These are phyloP conservation scores for Cenopis cana DNA, from an alignment of 2,888 invertebrate species.

Conservation along the genomic window DNA sequence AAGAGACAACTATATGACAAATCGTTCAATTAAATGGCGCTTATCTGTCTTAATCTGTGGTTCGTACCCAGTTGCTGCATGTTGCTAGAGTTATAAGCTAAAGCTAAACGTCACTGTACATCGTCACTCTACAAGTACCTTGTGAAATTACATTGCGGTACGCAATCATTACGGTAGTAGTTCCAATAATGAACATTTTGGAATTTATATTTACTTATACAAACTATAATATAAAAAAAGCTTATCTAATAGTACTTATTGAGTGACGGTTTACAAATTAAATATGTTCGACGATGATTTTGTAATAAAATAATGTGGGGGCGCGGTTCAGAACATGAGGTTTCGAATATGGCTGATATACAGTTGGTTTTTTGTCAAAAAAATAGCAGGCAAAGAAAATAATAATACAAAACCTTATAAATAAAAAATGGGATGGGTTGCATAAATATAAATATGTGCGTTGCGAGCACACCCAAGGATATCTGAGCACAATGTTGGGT, in stretches of 20 bases:
- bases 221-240: not conserved
- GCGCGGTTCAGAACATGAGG: slow-evolving; percentile 23
- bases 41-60: no score
- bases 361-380: no score
- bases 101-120: not conserved
- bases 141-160: not conserved
- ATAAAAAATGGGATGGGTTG: no score
- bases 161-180: no score
- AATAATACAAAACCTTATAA: no score
- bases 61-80: no score
- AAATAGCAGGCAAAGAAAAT: no score
- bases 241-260: slow-evolving; percentile 1
- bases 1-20: no score
- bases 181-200: no score
- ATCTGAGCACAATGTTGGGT: no score
- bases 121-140: not conserved
- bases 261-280: not conserved
- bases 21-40: no score
- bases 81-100: slow-evolving; percentile 40
- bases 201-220: not conserved
- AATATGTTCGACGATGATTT: slow-evolving; percentile 36
- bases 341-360: not conserved
- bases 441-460: not conserved
- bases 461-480: no score
- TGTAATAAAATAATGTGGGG: slow-evolving; percentile 25